Evolutionary conservation across 2,797 vertebrate species (phyloP).

Genomic region (Hirundo rustica): DNA sequence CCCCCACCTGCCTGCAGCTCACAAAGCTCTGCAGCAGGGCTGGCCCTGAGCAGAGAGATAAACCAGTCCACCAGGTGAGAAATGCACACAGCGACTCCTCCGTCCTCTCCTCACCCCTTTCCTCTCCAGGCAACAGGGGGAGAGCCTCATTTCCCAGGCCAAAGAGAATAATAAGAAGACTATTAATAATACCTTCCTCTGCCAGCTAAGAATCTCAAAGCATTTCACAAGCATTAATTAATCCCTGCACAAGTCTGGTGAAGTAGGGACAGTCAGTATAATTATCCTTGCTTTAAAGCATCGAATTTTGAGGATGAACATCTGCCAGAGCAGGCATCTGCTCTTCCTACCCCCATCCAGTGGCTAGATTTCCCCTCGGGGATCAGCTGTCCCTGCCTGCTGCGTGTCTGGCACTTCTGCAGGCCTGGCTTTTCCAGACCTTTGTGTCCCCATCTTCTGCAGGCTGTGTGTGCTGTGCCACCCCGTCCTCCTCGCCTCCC

Average conservation of each 20-base stretch:
- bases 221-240: not conserved
- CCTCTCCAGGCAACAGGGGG: not conserved
- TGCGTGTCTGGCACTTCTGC: not conserved
- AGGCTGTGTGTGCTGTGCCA: not conserved
- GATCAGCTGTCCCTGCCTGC: not conserved
- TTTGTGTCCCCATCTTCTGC: not conserved
- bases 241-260: not conserved
- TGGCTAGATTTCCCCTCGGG: not conserved
- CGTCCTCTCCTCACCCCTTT: not conserved
- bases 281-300: not conserved
- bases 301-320: not conserved
- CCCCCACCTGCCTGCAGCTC: constrained; percentile 24
- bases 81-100: not conserved
- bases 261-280: not conserved
- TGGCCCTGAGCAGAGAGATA: not conserved
- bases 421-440: not conserved
- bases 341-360: not conserved
- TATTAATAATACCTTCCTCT: not conserved
- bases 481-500: not conserved
- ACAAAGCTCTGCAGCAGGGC: constrained; percentile 35
- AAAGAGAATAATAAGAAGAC: not conserved
- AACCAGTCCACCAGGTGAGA: not conserved
- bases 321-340: not conserved
- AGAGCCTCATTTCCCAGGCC: not conserved
- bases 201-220: not conserved